Evolutionary conservation across 2,113 vertebrate species (phyloP), one percentile per base, ranked within the genome.

Genomic region (Alouatta palliata): DNA sequence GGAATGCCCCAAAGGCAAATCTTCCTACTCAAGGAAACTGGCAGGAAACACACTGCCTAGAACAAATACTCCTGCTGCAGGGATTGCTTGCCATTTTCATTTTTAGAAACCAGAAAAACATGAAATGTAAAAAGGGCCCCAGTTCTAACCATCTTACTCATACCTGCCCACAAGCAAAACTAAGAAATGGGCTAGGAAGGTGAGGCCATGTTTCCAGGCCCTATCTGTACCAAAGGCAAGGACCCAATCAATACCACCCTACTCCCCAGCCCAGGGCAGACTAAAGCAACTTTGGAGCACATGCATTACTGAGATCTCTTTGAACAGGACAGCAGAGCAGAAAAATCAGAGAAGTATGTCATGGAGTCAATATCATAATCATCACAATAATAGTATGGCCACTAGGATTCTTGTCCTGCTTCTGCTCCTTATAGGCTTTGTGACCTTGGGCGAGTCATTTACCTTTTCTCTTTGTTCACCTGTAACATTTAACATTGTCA

Each of bases 31-130:
- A 56, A 89, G 68, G 30, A 64, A 85, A 43, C 61, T 37, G 43
- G 84, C 91, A 70, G 56, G 88, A 80, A 97, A 73, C 49, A 11
- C 70, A 52, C 79, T 81, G 49, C 86, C 70, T 85, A 66, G 75
- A 95, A 97, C 84, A 43, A 84, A 93, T 19, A 61, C 47, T 54
- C 85, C 56, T 89, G 71, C 85, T 66, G 64, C 84, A 95, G 77
- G 85, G 87, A 66, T 43, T 95, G 95, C 94, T 96, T 52, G 43
- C 61, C 27, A 64, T 73, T 76, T 96, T 87, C 76, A 6, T 81
- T 96, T 96, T 96, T 73, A 96, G 97, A 95, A 97, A 97, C 92
- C 90, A 97, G 97, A 97, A 97, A 98, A 98, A 91, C 95, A 93
- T 64, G 82, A 93, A 91, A 75, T 83, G 73, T 84, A 49, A 92